These are phyloP conservation scores for Hyles vespertilio DNA, from an alignment of 1,140 invertebrate species.

Conservation along the genomic window DNA sequence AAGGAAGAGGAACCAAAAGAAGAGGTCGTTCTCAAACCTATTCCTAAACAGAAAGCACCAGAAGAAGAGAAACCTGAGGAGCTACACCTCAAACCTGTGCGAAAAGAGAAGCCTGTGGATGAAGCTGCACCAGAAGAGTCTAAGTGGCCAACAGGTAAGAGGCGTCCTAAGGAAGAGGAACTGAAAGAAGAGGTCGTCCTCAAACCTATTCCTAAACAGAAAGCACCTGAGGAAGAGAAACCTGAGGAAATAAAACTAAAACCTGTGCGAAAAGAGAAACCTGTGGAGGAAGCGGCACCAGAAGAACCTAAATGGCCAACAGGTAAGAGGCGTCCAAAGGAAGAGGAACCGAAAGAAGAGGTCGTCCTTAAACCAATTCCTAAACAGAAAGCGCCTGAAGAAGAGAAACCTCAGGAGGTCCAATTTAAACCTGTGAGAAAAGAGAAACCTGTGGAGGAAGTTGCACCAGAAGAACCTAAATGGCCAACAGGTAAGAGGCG, in stretches of 20 bases:
- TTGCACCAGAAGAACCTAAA: conserved; percentile 48
- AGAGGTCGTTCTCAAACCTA: conserved; percentile 26
- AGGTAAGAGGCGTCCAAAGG: conserved; percentile 58
- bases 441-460: conserved; percentile 37
- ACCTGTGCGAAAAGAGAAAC: conserved; percentile 49
- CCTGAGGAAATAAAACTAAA: conserved; percentile 53
- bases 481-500: conserved; percentile 64
- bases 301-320: conserved; percentile 63
- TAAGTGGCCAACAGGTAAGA: neutral
- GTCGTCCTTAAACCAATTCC: conserved; percentile 59
- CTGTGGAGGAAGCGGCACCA: conserved; percentile 42
- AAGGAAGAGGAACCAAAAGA: conserved; percentile 26
- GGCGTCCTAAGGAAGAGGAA: conserved; percentile 38
- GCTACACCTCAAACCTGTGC: conserved; percentile 19
- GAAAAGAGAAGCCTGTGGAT: conserved; percentile 22
- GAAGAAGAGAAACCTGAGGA: conserved; percentile 29
- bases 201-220: conserved; percentile 57
- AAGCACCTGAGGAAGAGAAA: conserved; percentile 26
- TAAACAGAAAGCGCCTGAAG: conserved; percentile 28
- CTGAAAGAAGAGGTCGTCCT: conserved; percentile 46
- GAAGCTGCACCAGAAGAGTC: conserved; percentile 9
- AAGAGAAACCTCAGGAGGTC: conserved; percentile 41
- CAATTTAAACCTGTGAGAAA: conserved; percentile 56
- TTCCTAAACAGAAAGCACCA: conserved; percentile 22
- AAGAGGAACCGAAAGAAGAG: conserved; percentile 60